A percentile compares a stretch with the other conserved stretches of the same genome.
Evolutionary conservation across 2,113 vertebrate genomes (phyloP).

Genomic region (Campylorhamphus procurvoides): DNA sequence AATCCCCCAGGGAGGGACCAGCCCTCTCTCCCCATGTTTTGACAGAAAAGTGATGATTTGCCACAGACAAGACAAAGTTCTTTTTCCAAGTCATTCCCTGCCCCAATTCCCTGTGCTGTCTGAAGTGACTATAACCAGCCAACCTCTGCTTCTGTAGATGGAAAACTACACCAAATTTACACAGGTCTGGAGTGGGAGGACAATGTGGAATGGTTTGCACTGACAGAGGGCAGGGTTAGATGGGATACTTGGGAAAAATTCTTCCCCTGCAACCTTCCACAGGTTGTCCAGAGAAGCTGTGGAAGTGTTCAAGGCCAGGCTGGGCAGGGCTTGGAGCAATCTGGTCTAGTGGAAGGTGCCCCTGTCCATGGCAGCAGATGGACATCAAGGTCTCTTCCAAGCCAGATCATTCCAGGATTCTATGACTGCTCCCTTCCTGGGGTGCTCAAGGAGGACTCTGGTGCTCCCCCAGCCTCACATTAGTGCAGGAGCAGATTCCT

Average conservation of each 20-base stretch:
- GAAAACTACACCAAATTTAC: not conserved
- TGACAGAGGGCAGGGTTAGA: not conserved
- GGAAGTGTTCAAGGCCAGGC: not conserved
- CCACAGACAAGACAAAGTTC: not conserved
- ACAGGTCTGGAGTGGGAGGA: not conserved
- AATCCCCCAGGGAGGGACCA: not conserved
- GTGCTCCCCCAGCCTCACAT: not conserved
- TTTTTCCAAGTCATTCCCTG: not conserved
- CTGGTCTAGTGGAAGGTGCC: not conserved
- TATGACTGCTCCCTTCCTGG: fast-evolving
- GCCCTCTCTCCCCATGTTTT: not conserved
- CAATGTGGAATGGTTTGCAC: not conserved
- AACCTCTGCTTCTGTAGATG: fast-evolving
- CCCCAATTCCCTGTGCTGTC: not conserved
- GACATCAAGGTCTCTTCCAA: not conserved
- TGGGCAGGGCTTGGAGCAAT: not conserved
- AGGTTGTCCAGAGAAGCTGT: not conserved
- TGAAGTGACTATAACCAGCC: not conserved
- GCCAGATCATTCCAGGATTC: not conserved
- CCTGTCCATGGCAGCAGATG: not conserved
- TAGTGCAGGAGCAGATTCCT: not conserved
- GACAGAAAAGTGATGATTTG: not conserved
- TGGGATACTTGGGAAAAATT: not conserved
- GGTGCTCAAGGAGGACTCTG: fast-evolving
- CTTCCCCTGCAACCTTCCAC: too few species aligned